Evolutionary conservation across 2,797 vertebrate species (phyloP), one percentile per base, ranked within the genome.

Genomic region (Anomalospiza imberbis): DNA sequence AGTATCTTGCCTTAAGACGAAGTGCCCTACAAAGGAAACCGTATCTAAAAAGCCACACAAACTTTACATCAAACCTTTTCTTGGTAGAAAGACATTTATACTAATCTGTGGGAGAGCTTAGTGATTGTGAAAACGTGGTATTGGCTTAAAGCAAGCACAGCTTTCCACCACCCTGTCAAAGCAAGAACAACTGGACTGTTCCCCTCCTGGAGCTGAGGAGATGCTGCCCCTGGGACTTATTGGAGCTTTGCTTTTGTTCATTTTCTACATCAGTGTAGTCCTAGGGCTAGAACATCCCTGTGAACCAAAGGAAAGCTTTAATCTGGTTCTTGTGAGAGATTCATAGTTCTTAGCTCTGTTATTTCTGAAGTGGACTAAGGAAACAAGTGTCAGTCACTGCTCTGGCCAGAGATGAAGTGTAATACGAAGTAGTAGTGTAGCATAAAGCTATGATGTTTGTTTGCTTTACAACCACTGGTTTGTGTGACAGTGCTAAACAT

Each of bases 1-100:
- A 95, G 89, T 95, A 95, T 95, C 86, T 82, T 90, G 78, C 89
- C 71, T 91, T 70, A 91, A 91, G 67, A 95, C 92, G 93, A 91
- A 94, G 89, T 94, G 86, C 77, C 79, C 89, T 96, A 95, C 78
- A 3, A 66, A 91, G 42, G 44, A 94, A 95, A 94, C 57, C 7
- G 5, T 67, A 82, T 65, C 91, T 95, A 94, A 72, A 87, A 54
- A 84, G 72, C 75, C 83, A 91, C 61, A 5, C 68, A 85, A 91
- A 93, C 80, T 85, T 95, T 45, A 94, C 82, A 92, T 68, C 68
- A 66, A 66, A 76, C 74, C 54, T 51, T 61, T 60, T 94, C 83
- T 79, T 87, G 58, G 67, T 13, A 90, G 68, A 60, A 91, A 77
- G 74, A 85, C 62, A 42, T 62, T 63, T 74, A 72, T 25, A 77